A percentile compares a stretch with the other conserved stretches of the same genome.
Evolutionary conservation across 2,888 invertebrate species (phyloP).

Genomic region (Nezara viridula): DNA sequence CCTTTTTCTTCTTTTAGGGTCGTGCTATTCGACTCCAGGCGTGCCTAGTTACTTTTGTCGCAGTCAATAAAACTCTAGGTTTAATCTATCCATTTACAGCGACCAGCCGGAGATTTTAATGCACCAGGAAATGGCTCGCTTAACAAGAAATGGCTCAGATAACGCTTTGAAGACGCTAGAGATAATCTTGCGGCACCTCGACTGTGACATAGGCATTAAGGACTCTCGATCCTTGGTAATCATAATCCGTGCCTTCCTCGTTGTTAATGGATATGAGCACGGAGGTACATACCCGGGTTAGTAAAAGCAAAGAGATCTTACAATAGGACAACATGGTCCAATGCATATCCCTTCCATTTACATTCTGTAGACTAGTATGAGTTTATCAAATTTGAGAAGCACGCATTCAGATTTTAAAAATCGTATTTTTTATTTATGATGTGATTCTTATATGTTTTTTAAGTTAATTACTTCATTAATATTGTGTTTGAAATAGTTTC

Average conservation of each 20-base stretch:
- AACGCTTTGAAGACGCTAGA: background rate
- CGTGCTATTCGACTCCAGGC: background rate
- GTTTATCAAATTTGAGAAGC: too few species aligned
- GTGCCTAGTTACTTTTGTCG: background rate
- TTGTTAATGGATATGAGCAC: background rate
- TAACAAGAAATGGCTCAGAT: too few species aligned
- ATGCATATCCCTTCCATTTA: too few species aligned
- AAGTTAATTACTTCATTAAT: too few species aligned
- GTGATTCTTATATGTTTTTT: too few species aligned
- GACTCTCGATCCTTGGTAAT: background rate
- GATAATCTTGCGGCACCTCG: background rate
- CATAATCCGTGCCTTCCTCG: background rate
- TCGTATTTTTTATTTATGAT: too few species aligned
- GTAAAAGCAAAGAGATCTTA: background rate
- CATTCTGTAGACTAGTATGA: too few species aligned
- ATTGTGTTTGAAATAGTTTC: too few species aligned
- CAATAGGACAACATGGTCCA: too few species aligned
- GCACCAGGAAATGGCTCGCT: background rate
- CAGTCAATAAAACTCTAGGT: background rate
- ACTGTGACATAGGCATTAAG: background rate
- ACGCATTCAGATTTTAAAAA: too few species aligned
- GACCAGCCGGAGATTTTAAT: background rate
- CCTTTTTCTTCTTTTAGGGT: background rate
- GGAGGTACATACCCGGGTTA: background rate
- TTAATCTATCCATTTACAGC: background rate